These are phyloP conservation scores for Drosophila lutescens DNA, from an alignment of 2,888 invertebrate genomes.

Conservation along the genomic window DNA sequence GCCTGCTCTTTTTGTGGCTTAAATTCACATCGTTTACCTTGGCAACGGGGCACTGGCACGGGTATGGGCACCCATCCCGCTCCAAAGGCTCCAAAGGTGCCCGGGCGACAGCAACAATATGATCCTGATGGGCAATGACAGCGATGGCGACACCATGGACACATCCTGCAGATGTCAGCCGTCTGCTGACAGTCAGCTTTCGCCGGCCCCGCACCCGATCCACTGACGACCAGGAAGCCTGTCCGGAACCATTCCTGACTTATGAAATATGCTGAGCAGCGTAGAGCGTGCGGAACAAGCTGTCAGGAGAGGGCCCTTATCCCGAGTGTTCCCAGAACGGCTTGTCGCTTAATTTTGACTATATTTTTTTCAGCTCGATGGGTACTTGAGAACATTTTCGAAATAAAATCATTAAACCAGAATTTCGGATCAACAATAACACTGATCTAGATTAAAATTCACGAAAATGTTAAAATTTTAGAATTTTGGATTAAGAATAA, in stretches of 20 bases:
- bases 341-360: slow-evolving; percentile 11
- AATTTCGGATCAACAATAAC: no score
- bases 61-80: not conserved
- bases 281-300: slow-evolving; percentile 33
- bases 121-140: slow-evolving; percentile 72
- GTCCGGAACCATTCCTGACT: slow-evolving; percentile 58
- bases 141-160: slow-evolving; percentile 57
- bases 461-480: no score
- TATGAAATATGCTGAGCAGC: slow-evolving; percentile 66
- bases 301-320: slow-evolving; percentile 6
- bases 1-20: slow-evolving; percentile 29
- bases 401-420: no score
- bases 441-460: no score
- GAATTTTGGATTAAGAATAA: no score
- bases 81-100: slow-evolving; percentile 3
- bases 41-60: slow-evolving; percentile 25
- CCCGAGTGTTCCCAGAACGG: not conserved
- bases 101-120: slow-evolving; percentile 7
- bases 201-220: slow-evolving; percentile 37
- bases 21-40: slow-evolving; percentile 57
- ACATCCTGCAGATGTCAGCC: slow-evolving; percentile 63
- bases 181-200: slow-evolving; percentile 61
- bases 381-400: no score
- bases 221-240: slow-evolving; percentile 33
- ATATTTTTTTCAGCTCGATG: not conserved